A percentile compares a stretch with the other conserved stretches of the same genome.
Conservation (phyloP, 2,113 vertebrate genomes). For the Centrocercus urophasianus region DNA sequence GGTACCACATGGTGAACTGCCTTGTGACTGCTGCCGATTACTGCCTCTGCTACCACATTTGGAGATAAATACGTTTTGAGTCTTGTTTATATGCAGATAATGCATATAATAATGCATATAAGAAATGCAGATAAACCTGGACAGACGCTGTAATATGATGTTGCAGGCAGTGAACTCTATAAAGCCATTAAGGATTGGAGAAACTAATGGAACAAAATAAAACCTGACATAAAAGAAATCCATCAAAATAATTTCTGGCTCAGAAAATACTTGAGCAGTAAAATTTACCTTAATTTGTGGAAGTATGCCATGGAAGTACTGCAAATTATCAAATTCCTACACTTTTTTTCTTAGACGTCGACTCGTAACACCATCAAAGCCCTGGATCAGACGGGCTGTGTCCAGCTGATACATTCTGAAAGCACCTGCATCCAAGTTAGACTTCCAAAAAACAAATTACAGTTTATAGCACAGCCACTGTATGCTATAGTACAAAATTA, state of each 20-base stretch:
- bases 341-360: neutral
- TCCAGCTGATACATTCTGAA: neutral
- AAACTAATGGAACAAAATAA: neutral
- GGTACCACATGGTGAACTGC: neutral
- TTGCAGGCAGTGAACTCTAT: neutral
- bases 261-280: neutral
- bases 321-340: neutral
- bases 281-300: neutral
- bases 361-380: neutral
- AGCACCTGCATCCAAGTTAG: neutral
- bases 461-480: neutral
- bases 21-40: neutral
- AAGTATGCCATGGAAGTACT: neutral
- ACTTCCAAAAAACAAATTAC: neutral
- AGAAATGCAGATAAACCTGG: neutral
- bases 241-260: neutral
- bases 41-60: neutral
- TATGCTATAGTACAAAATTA: neutral
- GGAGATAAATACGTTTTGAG: neutral
- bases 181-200: neutral
- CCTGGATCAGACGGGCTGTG: neutral
- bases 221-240: neutral
- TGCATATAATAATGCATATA: too few species aligned
- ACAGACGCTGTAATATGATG: neutral
- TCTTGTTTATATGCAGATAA: neutral